Evolutionary conservation across 1,140 invertebrate species (phyloP), one percentile per base, ranked within the genome.

Genomic region (Drosophila bocki): DNA sequence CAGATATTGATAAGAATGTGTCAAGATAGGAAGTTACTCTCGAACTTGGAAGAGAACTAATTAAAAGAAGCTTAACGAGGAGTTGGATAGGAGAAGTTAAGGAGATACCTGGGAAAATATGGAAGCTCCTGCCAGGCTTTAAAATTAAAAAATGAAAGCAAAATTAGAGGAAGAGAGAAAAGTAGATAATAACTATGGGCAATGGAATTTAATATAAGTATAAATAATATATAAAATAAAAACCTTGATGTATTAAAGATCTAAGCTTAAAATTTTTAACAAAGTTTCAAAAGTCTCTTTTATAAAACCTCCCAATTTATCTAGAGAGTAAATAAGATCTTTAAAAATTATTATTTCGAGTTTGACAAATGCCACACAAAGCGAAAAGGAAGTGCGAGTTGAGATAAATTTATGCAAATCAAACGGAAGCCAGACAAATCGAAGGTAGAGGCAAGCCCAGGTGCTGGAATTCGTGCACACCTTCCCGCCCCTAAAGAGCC

Each of bases 361-460:
- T n/a, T 50, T 29, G 48, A 29, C 26, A 50, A 50, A 50, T 50
- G 48, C 15, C 48, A 17, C 26, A 29, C 26, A 50, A 50, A 29
- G 15, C 26, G 5, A 50, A 45, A 50, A 45, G 32, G 37, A 42
- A 54, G 32, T 29, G 9, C 9, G 33, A 33, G 48, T 7, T 5
- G 26, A 17, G 17, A 17, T 7, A 33, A 51, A 62, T 51, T 44
- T 61, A 67, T 64, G 61, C 62, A 62, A 76, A 59, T 76, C 44
- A 50, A 80, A 80, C 84, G 83, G 84, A 87, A 88, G 84, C 76
- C 67, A 69, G 65, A 61, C 71, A 77, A 77, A 69, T 77, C 74
- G 54, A 64, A 69, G 67, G 42, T 39, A 44, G 42, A n/a, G 37
- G 62, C 67, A 65, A 53, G 59, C 41, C 75, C 82, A 87, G 83